Base-by-base conservation (phyloP, 2,888 invertebrate species). In the Orchesella flavescens region DNA sequence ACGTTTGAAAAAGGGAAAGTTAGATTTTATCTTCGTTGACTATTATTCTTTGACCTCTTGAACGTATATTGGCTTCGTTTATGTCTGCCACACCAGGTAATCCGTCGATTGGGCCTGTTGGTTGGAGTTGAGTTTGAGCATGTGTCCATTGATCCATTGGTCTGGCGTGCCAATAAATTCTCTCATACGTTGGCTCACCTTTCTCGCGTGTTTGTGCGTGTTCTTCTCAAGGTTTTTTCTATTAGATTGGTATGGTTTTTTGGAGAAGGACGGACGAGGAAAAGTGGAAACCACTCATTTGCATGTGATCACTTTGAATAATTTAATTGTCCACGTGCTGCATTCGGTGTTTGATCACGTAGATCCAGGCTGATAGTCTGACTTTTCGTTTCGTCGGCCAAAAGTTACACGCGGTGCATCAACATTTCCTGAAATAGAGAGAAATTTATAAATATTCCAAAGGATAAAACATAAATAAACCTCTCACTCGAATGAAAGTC, bases 251-350 rank as follows among this genome's bases (percentile, higher is more conserved):
- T 15, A 49, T 49, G 12, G 49, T 49, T 44, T 44, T 44, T 12
- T 3, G 12, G 49, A 49, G 49, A 49, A 34, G 10, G 5, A 49
- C 49, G 49, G 49, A 10, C 1, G 2, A 7, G 49, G 49, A n/a
- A 49, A 49, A 4, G 15, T 49, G 49, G n/a, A 49, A 49, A 49
- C 49, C n/a, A 49, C 49, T 59, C 59, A 49, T 66, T 81, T 75
- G 66, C 69, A 75, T 69, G 77, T 71, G 82, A 72, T 69, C 65
- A 75, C 43, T 19, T 4, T 71, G 66, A 83, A 83, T 83, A 23
- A 83, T 77, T 72, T 73, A 83, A 77, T 77, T 77, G 76, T 83
- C 59, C 83, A 83, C 83, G 72, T 83, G 83, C 65, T 57, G 23
- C 75, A 63, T 1, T 46, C 71, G 2, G 1, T 61, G 61, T 21